phyloP scores from a whole-genome alignment of 2,113 vertebrate species.

The Heterocephalus glaber region DNA sequence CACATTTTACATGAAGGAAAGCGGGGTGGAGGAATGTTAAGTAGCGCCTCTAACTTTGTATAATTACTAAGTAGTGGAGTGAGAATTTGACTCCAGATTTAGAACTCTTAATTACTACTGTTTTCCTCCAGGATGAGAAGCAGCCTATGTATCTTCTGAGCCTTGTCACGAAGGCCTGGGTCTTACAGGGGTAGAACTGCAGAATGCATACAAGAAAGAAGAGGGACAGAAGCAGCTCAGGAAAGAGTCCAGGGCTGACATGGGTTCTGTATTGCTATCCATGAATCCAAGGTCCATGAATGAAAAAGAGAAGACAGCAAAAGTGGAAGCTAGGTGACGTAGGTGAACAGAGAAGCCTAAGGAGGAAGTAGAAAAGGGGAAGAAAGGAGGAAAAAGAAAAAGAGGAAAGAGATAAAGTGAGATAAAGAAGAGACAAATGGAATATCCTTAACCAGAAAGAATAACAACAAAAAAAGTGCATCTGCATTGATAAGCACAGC shows the following conservation, averaged over 20 bases:
- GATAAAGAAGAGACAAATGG: background rate
- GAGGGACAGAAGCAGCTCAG: background rate
- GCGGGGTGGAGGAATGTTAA: background rate
- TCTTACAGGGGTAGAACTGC: background rate
- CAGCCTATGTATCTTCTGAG: background rate
- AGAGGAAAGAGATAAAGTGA: constrained; percentile 12
- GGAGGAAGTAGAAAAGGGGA: background rate
- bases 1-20: background rate
- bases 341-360: background rate
- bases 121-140: background rate
- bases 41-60: background rate
- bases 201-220: background rate
- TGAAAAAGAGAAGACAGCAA: background rate
- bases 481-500: constrained; percentile 2
- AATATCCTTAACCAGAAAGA: background rate
- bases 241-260: background rate
- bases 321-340: background rate
- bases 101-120: background rate
- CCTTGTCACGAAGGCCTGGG: background rate
- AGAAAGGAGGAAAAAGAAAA: background rate
- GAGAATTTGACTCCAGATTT: background rate
- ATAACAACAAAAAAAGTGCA: background rate
- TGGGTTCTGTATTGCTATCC: background rate
- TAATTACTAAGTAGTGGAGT: background rate
- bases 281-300: background rate